Base-by-base conservation (phyloP, 2,888 invertebrate species). In the Meteorus colon region DNA sequence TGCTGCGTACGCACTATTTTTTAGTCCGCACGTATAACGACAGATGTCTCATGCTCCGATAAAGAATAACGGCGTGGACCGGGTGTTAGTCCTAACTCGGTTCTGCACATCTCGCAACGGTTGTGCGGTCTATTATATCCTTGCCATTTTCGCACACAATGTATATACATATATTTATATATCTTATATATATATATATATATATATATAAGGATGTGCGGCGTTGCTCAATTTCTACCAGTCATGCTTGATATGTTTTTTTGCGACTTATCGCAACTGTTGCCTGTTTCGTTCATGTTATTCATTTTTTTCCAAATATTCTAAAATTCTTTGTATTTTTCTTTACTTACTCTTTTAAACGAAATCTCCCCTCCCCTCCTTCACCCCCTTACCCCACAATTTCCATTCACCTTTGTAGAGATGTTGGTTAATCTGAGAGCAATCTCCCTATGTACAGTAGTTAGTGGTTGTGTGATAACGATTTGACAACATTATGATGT, bases 1-100 rank as follows among this genome's bases (percentile, higher is more conserved):
- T 81, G 84, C 85, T 83, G 86, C 86, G 90, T 91, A 92, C 92
- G 92, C 92, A 92, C 92, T 92, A 92, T 92, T 92, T 92, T 92
- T 92, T 92, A 92, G 92, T 92, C 91, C 91, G 90, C 90, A 91
- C 91, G 92, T 92, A 92, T 92, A 92, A 92, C 92, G 91, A 91
- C 92, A 92, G 92, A 92, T 92, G 92, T 92, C 92, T 92, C 92
- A 92, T 91, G 91, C 90, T 91, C 86, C 88, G 87, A 89, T 89
- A 88, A 89, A 89, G 88, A 88, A 87, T 87, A 86, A 84, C 66
- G 71, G 48, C 70, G 68, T 76, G 78, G 78, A 76, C 70, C 78
- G 76, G 66, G 75, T 75, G 81, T 81, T 85, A 85, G 85, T 85
- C 83, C 84, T 84, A 84, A 82, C 83, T 82, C 84, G 83, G 78